Evolutionary conservation across 2,113 vertebrate species (phyloP).

Genomic region (Carettochelys insculpta): DNA sequence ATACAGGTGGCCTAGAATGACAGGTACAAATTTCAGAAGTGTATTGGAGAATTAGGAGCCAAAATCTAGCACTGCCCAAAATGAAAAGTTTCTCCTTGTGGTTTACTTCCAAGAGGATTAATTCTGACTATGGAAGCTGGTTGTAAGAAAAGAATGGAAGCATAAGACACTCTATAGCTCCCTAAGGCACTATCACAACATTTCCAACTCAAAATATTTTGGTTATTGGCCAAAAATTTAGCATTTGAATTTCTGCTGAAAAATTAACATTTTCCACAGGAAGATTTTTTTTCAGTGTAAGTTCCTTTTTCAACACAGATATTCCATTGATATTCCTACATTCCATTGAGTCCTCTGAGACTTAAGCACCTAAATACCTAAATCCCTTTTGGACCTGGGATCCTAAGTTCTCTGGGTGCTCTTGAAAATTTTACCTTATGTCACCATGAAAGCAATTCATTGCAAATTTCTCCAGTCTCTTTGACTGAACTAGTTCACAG

Average conservation of each 20-base stretch:
- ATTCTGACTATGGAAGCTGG: not conserved
- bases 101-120: not conserved
- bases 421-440: not conserved
- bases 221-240: not conserved
- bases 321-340: not conserved
- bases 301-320: not conserved
- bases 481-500: not conserved
- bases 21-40: not conserved
- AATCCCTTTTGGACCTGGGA: not conserved
- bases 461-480: not conserved
- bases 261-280: not conserved
- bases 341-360: not conserved
- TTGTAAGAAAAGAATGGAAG: not conserved
- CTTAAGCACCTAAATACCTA: not conserved
- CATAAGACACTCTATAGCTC: not conserved
- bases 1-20: not conserved
- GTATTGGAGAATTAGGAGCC: not conserved
- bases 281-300: not conserved
- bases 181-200: fast-evolving
- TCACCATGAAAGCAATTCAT: fast-evolving
- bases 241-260: not conserved
- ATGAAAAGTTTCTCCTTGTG: not conserved
- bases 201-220: not conserved
- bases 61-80: not conserved
- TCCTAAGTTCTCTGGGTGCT: not conserved